Evolutionary conservation across 2,797 vertebrate genomes (phyloP).

Genomic region (Morus bassanus): DNA sequence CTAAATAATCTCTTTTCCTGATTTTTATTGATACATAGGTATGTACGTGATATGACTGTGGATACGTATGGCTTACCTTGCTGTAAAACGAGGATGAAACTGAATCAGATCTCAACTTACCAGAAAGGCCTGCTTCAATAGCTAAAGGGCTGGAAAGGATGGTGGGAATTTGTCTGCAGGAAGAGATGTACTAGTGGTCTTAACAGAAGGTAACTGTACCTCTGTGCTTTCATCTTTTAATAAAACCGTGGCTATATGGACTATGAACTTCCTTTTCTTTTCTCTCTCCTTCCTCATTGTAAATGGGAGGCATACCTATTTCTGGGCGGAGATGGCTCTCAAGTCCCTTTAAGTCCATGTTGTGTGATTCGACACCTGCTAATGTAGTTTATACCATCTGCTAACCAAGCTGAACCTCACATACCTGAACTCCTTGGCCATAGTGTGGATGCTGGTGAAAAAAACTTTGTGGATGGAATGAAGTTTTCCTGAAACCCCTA

Average conservation of each 20-base stretch:
- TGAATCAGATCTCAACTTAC: not conserved
- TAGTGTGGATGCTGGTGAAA: rapidly evolving
- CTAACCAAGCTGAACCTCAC: not conserved
- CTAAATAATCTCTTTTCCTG: not conserved
- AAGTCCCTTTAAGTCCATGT: not conserved
- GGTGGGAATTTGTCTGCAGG: not conserved
- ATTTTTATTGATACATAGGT: not conserved
- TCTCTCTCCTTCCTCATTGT: not conserved
- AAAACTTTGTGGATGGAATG: not conserved
- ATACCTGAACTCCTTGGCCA: not conserved
- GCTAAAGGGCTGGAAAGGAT: not conserved
- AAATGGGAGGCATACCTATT: not conserved
- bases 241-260: not conserved
- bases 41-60: not conserved
- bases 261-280: not conserved
- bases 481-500: not conserved
- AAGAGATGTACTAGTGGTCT: not conserved
- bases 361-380: not conserved
- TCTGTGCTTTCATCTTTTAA: not conserved
- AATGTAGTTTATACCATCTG: not conserved
- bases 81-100: not conserved
- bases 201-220: not conserved
- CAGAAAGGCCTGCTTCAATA: not conserved
- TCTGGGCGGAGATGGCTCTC: not conserved
- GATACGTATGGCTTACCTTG: not conserved